Evolutionary conservation across 2,113 vertebrate genomes (phyloP), one percentile per base, ranked within the genome.

Genomic region (Emydocephalus ijimae): DNA sequence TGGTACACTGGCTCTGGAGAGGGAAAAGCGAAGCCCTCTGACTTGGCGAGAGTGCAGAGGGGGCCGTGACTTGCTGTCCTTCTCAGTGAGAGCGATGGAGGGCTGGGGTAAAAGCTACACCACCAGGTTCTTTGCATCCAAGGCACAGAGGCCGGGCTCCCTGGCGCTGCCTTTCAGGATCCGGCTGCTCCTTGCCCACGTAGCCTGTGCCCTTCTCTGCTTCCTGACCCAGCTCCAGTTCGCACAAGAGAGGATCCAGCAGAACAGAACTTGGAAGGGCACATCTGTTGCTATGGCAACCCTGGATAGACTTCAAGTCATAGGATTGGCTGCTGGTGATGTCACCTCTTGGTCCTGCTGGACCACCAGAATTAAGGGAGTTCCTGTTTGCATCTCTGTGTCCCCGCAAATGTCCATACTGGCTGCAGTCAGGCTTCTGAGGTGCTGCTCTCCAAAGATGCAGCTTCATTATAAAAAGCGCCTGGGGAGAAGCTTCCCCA

Each of bases 291-390:
- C 96, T 89, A 94, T 85, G 93, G 94, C 90, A 95, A 95, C 94
- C 69, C 50, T 24, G 89, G 95, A 85, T 89, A 91, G 85, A 81
- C 24, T 89, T 91, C 89, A 69, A 89, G 92, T 91, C 89, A 43
- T 88, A 24, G 85, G 91, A 95, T 95, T 96, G 96, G 96, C 95
- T 95, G 94, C 88, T 12, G 90, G 5, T 95, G 94, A 96, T 90
- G 90, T 95, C 90, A 96, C 85, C 89, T 23, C 85, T 90, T 93
- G 57, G 43, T 90, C n/a, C n/a, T 48, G 54, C 86, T 61, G 86
- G 90, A 88, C 61, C 43, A 57, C 55, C 54, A 85, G 86, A 85
- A 89, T 43, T 88, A 24, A 56, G 61, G 87, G 24, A 61, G 56
- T 61, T 91, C 55, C 55, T 61, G 15, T 34, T 24, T 12, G 43